phyloP scores from a whole-genome alignment of 2,113 vertebrate species.

The Nerophis lumbriciformis region DNA sequence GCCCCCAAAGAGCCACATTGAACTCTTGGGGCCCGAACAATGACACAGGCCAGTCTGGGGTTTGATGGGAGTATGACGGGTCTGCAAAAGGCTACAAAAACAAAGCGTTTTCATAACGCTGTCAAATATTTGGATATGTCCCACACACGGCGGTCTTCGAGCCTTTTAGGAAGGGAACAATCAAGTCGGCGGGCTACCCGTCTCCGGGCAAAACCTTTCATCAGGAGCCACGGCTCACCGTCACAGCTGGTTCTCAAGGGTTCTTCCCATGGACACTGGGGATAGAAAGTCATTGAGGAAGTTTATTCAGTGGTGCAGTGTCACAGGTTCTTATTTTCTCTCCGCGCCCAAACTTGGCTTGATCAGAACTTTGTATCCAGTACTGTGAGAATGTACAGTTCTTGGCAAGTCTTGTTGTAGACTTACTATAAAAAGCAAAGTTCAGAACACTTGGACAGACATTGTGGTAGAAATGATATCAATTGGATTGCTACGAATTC shows the following conservation, averaged over 20 bases:
- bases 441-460: no score
- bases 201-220: slow-evolving; percentile 93
- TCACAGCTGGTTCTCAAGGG: slow-evolving; percentile 82
- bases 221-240: slow-evolving; percentile 80
- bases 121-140: slow-evolving; percentile 99
- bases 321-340: slow-evolving; percentile 43
- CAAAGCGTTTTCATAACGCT: slow-evolving; percentile 88
- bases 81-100: slow-evolving; percentile 68
- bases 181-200: slow-evolving; percentile 87
- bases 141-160: slow-evolving; percentile 84
- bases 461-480: no score
- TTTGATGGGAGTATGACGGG: slow-evolving; percentile 83
- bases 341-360: slow-evolving; percentile 28
- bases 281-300: slow-evolving; percentile 55
- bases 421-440: background rate
- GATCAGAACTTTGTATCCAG: slow-evolving; percentile 11
- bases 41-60: slow-evolving; percentile 83
- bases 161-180: slow-evolving; percentile 83
- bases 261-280: slow-evolving; percentile 90
- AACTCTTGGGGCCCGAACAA: slow-evolving; percentile 87
- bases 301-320: slow-evolving; percentile 39
- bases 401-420: background rate
- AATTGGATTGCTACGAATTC: background rate
- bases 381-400: background rate
- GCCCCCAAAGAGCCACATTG: slow-evolving; percentile 86